Evolutionary conservation across 2,888 invertebrate species (phyloP).

Genomic region (Lepidonotus clava): DNA sequence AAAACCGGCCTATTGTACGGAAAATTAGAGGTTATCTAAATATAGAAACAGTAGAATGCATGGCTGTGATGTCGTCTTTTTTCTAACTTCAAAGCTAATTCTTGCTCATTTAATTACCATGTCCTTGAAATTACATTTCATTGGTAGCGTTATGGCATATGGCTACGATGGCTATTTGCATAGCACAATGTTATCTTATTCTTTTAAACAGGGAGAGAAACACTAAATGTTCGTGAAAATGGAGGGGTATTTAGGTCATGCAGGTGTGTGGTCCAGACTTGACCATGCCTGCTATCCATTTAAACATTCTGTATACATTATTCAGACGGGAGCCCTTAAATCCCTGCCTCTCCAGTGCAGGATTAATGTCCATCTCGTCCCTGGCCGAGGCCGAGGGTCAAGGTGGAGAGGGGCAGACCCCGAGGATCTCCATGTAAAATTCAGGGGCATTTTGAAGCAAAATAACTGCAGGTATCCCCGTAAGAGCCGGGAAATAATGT

Average conservation of each 20-base stretch:
- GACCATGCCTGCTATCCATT: neutral
- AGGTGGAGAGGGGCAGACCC: neutral
- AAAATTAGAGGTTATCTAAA: slow-evolving; percentile 14
- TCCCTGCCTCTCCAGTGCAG: slow-evolving; percentile 7
- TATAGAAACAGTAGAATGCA: neutral
- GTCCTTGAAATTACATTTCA: neutral
- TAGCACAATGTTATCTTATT: too few relatives aligned
- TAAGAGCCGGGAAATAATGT: too few relatives aligned
- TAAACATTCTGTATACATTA: slow-evolving; percentile 8
- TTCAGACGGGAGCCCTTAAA: neutral
- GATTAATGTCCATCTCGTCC: slow-evolving; percentile 1
- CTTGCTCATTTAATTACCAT: neutral
- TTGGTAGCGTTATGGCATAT: too few relatives aligned
- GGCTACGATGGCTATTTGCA: too few relatives aligned
- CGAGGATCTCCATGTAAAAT: neutral
- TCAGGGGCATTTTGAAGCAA: neutral
- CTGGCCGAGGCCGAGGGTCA: neutral
- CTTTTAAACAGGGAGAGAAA: too few relatives aligned
- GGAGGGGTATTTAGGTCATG: too few relatives aligned
- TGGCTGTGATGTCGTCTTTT: neutral
- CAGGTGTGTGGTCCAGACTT: neutral
- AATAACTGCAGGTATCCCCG: too few relatives aligned
- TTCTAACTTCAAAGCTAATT: neutral
- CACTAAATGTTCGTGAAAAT: too few relatives aligned
- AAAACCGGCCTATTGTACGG: neutral